Evolutionary conservation across 2,113 vertebrate genomes (phyloP).

Genomic region (Peromyscus maniculatus): DNA sequence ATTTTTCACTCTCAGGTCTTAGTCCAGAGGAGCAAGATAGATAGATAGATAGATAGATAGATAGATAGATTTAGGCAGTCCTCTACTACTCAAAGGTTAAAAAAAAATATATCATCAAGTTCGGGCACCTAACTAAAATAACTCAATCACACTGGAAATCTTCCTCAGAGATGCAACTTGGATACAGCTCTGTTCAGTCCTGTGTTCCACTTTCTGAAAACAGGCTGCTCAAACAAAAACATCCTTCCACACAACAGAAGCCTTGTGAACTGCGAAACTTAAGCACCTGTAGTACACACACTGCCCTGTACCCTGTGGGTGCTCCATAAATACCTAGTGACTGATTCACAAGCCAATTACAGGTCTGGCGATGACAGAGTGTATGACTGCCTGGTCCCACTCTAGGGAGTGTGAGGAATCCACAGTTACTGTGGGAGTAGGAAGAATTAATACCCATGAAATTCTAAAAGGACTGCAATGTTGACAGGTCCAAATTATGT

Average conservation of each 20-base stretch:
- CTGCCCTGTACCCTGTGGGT: constrained; percentile 13
- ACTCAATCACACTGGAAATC: background rate
- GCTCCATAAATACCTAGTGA: constrained; percentile 31
- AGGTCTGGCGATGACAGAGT: background rate
- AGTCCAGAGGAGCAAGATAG: background rate
- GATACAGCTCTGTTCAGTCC: background rate
- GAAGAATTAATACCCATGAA: background rate
- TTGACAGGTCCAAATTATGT: background rate
- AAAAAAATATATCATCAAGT: background rate
- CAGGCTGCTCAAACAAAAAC: constrained; percentile 14
- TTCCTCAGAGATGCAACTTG: background rate
- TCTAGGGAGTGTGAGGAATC: background rate
- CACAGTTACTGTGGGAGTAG: background rate
- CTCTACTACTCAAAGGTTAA: background rate
- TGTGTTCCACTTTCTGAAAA: constrained; percentile 52
- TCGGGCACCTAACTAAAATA: background rate
- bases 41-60: too few species aligned
- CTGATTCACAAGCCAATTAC: constrained; percentile 56
- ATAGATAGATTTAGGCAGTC: background rate
- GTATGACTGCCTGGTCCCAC: constrained; percentile 12
- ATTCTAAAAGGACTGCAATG: constrained; percentile 24
- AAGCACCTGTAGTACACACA: constrained; percentile 23
- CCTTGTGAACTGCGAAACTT: background rate
- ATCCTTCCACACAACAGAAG: background rate
- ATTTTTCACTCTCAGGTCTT: constrained; percentile 44